Evolutionary conservation across 2,797 vertebrate genomes (phyloP).

Genomic region (Myotis planiceps): DNA sequence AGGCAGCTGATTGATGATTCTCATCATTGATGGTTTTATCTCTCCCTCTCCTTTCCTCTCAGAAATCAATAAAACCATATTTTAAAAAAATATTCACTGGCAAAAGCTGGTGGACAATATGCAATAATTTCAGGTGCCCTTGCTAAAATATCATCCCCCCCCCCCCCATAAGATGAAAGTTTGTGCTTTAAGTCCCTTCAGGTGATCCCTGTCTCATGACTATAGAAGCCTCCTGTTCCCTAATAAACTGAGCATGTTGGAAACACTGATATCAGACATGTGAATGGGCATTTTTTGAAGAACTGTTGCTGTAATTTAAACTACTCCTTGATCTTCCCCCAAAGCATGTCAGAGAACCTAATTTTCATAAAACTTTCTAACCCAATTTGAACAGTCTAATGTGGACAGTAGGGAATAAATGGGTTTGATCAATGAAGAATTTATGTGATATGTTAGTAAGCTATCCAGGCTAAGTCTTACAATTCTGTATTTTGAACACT

Average conservation of each 20-base stretch:
- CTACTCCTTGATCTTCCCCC: slow-evolving; percentile 70
- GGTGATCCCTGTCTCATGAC: not conserved
- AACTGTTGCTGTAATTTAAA: slow-evolving; percentile 72
- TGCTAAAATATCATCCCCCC: not conserved
- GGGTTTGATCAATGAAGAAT: slow-evolving; percentile 81
- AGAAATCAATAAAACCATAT: too few relatives aligned
- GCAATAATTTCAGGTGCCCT: slow-evolving; percentile 40
- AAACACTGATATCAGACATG: slow-evolving; percentile 37
- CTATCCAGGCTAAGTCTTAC: slow-evolving; percentile 67
- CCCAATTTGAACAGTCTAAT: slow-evolving; percentile 78
- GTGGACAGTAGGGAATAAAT: slow-evolving; percentile 78
- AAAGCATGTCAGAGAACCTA: slow-evolving; percentile 64
- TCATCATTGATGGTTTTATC: too few relatives aligned
- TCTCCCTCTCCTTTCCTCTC: too few relatives aligned
- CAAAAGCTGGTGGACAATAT: slow-evolving; percentile 52
- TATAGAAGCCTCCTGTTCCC: not conserved
- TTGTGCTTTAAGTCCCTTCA: slow-evolving; percentile 31
- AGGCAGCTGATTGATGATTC: too few relatives aligned
- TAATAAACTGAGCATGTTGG: slow-evolving; percentile 11
- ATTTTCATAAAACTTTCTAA: slow-evolving; percentile 79
- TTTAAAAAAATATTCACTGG: not conserved
- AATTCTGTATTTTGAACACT: slow-evolving; percentile 73
- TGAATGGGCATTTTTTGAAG: slow-evolving; percentile 65
- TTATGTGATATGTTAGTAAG: slow-evolving; percentile 77
- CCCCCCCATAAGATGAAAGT: slow-evolving; percentile 13